Evolutionary conservation across 2,797 vertebrate genomes (phyloP).

Genomic region (Bradypodion pumilum): DNA sequence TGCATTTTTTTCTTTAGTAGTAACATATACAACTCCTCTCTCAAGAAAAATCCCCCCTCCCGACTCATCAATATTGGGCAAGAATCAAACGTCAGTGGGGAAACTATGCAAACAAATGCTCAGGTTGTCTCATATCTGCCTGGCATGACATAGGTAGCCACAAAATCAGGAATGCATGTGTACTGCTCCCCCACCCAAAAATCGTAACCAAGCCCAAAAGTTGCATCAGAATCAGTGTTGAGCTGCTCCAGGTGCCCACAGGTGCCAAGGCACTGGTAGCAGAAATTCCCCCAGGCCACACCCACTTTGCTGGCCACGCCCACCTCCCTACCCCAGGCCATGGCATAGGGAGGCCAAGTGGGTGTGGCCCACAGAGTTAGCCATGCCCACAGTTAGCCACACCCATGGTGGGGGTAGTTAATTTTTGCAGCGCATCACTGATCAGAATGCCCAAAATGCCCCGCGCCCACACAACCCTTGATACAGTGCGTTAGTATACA

Average conservation of each 20-base stretch:
- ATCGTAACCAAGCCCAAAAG: neutral
- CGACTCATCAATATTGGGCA: neutral
- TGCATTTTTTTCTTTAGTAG: neutral
- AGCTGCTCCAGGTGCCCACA: too few species aligned
- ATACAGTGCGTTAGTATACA: neutral
- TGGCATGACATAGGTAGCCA: neutral
- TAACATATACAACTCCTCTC: neutral
- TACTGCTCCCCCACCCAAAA: neutral
- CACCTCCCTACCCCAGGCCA: too few species aligned
- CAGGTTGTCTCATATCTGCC: neutral
- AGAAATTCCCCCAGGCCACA: too few species aligned
- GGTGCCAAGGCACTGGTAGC: too few species aligned
- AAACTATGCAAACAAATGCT: neutral
- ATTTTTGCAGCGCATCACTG: too few species aligned
- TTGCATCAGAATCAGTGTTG: neutral
- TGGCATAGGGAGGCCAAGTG: too few species aligned
- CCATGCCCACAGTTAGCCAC: too few species aligned
- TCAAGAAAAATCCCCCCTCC: neutral
- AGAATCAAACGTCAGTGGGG: neutral
- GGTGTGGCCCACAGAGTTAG: too few species aligned
- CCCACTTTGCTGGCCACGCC: too few species aligned
- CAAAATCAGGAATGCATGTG: neutral
- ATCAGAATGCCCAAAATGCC: neutral
- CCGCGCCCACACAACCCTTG: neutral
- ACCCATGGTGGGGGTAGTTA: too few species aligned